phyloP scores from a whole-genome alignment of 1,140 invertebrate species.

The Plectrocnemia conspersa region DNA sequence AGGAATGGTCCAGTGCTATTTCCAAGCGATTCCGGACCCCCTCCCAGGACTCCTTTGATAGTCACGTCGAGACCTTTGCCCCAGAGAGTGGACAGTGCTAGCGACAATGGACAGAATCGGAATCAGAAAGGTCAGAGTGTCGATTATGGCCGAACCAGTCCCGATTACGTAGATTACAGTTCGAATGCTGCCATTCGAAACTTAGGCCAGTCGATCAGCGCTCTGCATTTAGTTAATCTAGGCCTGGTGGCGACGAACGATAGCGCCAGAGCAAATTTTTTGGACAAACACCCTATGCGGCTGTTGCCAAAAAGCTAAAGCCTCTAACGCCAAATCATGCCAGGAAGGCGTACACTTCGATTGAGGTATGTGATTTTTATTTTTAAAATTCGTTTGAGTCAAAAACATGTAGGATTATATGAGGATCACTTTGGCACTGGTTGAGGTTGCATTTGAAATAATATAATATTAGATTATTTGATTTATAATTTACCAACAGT shows the following conservation, averaged over 20 bases:
- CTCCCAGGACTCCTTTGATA: constrained; percentile 41
- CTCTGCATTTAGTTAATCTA: not conserved
- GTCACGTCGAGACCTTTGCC: constrained; percentile 44
- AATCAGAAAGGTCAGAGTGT: not conserved
- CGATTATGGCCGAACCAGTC: not conserved
- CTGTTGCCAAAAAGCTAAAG: constrained; percentile 34
- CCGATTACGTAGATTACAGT: not conserved
- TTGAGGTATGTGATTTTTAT: no score
- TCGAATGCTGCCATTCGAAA: not conserved
- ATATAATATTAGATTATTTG: no score
- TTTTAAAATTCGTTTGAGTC: no score
- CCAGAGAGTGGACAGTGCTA: constrained; percentile 42
- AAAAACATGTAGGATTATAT: no score
- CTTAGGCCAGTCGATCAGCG: not conserved
- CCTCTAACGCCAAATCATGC: constrained; percentile 15
- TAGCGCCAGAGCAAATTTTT: constrained; percentile 4
- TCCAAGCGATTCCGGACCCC: constrained; percentile 40
- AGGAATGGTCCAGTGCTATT: constrained; percentile 49
- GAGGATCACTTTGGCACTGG: no score
- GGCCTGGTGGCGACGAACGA: not conserved
- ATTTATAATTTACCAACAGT: no score
- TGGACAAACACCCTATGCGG: constrained; percentile 32
- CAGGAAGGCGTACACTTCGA: constrained; percentile 37
- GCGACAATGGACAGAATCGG: constrained; percentile 31
- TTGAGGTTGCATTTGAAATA: no score